phyloP scores from a whole-genome alignment of 2,797 vertebrate genomes.

The Oryzias dopingdopingensis region DNA sequence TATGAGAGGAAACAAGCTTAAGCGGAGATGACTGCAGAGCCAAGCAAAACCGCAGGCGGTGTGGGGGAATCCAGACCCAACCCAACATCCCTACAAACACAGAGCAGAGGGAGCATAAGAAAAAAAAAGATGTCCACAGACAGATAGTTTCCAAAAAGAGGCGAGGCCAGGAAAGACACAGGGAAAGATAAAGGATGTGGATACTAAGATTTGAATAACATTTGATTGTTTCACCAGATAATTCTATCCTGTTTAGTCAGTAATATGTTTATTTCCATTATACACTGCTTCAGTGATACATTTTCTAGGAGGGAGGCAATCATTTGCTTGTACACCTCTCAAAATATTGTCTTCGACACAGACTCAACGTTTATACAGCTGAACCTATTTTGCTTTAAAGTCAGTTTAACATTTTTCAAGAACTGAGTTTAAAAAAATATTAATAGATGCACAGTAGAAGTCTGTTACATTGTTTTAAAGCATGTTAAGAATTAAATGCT shows the following conservation, averaged over 20 bases:
- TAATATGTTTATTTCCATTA: conserved; percentile 15
- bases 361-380: no score
- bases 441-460: no score
- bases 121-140: conserved; percentile 65
- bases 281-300: conserved; percentile 19
- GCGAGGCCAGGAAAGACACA: conserved; percentile 39
- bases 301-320: no score
- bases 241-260: conserved; percentile 27
- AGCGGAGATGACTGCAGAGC: conserved; percentile 75
- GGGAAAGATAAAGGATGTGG: conserved; percentile 42
- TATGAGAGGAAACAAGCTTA: conserved; percentile 79
- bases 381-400: no score
- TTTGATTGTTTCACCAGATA: conserved; percentile 37
- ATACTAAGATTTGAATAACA: conserved; percentile 34
- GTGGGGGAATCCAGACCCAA: conserved; percentile 73
- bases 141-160: conserved; percentile 69
- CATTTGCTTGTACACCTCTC: no score
- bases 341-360: no score
- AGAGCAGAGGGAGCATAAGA: conserved; percentile 72
- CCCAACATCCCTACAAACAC: conserved; percentile 69
- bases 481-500: no score
- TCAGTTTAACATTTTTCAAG: no score
- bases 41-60: conserved; percentile 79
- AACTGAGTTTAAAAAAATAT: no score
- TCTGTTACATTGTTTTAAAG: no score